A percentile compares a stretch with the other conserved stretches of the same genome.
Conservation (phyloP, 2,888 invertebrate genomes). For the Melanostoma mellinum region DNA sequence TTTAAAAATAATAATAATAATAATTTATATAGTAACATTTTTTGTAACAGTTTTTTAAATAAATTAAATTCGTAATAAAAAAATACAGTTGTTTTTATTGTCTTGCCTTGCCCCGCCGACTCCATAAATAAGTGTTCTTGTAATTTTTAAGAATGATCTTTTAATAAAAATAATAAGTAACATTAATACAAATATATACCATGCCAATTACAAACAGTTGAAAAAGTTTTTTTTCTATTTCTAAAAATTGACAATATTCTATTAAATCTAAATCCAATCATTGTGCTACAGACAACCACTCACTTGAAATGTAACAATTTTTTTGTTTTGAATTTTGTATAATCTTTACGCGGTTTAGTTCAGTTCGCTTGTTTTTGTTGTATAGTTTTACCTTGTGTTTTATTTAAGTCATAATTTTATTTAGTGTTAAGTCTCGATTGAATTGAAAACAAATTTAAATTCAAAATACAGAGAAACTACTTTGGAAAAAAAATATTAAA, state of each 20-base stretch:
- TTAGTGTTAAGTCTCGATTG: constrained; percentile 58
- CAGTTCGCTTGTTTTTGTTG: constrained; percentile 24
- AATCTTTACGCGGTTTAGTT: not conserved
- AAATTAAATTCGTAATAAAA: constrained; percentile 58
- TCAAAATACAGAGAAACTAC: constrained; percentile 57
- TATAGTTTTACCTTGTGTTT: constrained; percentile 60
- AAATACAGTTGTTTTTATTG: constrained; percentile 64
- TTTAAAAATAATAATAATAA: constrained; percentile 31
- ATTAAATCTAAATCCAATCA: constrained; percentile 53
- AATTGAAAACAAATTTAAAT: constrained; percentile 37
- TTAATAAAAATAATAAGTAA: too few species aligned
- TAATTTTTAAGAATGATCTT: too few species aligned
- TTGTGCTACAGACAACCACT: constrained; percentile 38
- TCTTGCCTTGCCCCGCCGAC: not conserved
- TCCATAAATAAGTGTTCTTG: too few species aligned
- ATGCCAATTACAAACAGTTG: too few species aligned
- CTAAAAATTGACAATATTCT: too few species aligned
- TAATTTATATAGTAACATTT: constrained; percentile 1
- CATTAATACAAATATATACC: too few species aligned
- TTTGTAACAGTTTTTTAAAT: constrained; percentile 43
- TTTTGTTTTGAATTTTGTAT: too few species aligned
- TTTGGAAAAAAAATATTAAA: constrained; percentile 47
- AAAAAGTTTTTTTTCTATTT: too few species aligned
- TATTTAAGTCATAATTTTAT: constrained; percentile 60
- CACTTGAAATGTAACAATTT: too few species aligned